Percentiles rank a stretch among this genome's conserved stretches.
phyloP scores from a whole-genome alignment of 2,113 vertebrate genomes.

The Amphiprion percula region DNA sequence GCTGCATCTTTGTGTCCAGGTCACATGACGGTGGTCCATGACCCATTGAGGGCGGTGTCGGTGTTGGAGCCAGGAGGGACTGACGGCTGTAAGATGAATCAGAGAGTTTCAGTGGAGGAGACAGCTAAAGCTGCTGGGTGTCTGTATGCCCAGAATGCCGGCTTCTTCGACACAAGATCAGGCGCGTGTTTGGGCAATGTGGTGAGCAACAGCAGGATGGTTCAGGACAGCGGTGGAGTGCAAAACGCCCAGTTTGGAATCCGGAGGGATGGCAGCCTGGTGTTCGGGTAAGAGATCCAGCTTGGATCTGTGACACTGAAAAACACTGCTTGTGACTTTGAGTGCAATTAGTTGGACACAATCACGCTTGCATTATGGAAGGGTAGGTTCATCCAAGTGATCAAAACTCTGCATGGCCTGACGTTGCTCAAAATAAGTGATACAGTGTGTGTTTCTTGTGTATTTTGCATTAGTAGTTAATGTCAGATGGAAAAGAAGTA shows the following conservation, averaged over 20 bases:
- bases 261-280: conserved; percentile 90
- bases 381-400: too few relatives aligned
- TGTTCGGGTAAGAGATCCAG: conserved; percentile 90
- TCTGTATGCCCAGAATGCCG: conserved; percentile 91
- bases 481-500: too few relatives aligned
- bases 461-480: too few relatives aligned
- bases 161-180: conserved; percentile 85
- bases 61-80: conserved; percentile 90
- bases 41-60: conserved; percentile 89
- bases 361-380: background rate
- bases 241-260: conserved; percentile 98
- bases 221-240: conserved; percentile 86
- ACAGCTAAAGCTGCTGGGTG: conserved; percentile 83
- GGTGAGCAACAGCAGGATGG: conserved; percentile 88
- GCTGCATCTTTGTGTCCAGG: conserved; percentile 45
- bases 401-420: too few relatives aligned
- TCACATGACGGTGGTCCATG: conserved; percentile 88
- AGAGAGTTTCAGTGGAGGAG: conserved; percentile 83
- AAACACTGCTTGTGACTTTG: background rate
- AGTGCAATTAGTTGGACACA: background rate
- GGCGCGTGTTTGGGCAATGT: conserved; percentile 90
- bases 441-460: background rate
- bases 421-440: too few relatives aligned
- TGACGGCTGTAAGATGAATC: conserved; percentile 83
- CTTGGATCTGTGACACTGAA: background rate